Base-by-base conservation (phyloP, 2,797 vertebrate genomes). In the Myotis planiceps region DNA sequence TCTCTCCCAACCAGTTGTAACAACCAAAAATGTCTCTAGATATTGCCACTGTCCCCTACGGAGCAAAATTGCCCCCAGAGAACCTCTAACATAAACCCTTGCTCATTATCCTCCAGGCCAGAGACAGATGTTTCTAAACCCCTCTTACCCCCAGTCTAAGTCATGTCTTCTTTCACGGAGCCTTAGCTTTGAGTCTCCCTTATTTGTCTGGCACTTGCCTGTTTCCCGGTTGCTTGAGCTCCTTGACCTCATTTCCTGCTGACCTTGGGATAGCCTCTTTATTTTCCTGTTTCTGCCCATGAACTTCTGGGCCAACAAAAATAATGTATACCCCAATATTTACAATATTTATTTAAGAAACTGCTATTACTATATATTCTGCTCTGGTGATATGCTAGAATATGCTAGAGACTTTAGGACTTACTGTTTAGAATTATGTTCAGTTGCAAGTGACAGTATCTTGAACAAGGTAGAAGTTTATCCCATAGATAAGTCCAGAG, bases 221-320 rank as follows among this genome's bases (percentile, higher is more conserved):
- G 14, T 79, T 21, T 69, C 32, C 65, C 19, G n/a, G 45, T 76
- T 92, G 74, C 39, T 72, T 60, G 34, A 37, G 69, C 14, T 82
- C 18, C 69, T 86, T 85, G 15, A 86, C 74, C 15, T 93, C 58
- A 76, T 87, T 96, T 92, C 42, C 65, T 21, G 88, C 27, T 72
- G 58, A 51, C 29, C 39, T 84, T 90, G 34, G 3, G 39, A 76
- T 53, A 55, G 92, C 37, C 29, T 94, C 81, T 63, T 9, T 65
- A 12, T 83, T 90, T 69, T 75, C 68, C 27, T 79, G 19, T 66
- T 81, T 91, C n/a, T 89, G 34, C 25, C 39, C 16, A 37, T 85
- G 42, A 92, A 86, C 69, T 81, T 90, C 34, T 75, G 27, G 19
- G 69, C 29, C 85, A 93, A 80, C 12, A 87, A 90, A 92, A 95